Percentiles rank a stretch among this genome's conserved stretches.
phyloP scores from a whole-genome alignment of 2,113 vertebrate genomes.

The Eptesicus fuscus region DNA sequence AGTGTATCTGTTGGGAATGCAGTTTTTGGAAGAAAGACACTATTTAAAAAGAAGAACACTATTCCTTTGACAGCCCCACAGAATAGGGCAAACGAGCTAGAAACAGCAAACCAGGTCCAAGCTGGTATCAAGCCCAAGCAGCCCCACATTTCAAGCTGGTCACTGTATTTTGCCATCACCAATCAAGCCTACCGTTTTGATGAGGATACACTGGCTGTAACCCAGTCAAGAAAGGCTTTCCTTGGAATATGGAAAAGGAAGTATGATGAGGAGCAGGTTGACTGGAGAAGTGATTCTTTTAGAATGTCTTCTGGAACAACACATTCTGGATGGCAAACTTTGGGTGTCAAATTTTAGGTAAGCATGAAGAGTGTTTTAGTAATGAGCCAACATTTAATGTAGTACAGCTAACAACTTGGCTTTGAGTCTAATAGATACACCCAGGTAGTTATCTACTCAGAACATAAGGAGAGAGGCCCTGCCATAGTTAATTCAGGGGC shows the following conservation, averaged over 20 bases:
- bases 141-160: background rate
- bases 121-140: background rate
- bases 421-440: background rate
- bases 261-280: background rate
- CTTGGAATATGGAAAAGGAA: background rate
- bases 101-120: background rate
- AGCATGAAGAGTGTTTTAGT: background rate
- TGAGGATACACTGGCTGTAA: background rate
- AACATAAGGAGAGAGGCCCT: background rate
- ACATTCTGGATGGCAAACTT: background rate
- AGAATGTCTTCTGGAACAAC: background rate
- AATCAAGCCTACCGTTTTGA: background rate
- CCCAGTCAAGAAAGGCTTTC: background rate
- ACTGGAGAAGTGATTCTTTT: background rate
- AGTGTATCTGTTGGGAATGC: slow-evolving; percentile 52
- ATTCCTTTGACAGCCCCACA: slow-evolving; percentile 56
- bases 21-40: slow-evolving; percentile 70
- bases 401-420: background rate
- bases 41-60: slow-evolving; percentile 69
- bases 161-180: background rate
- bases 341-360: background rate
- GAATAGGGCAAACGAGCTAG: background rate
- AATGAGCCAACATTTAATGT: background rate
- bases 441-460: background rate
- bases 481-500: background rate